Evolutionary conservation across 2,797 vertebrate genomes (phyloP), one percentile per base, ranked within the genome.

Genomic region (Otolemur crassicaudatus): DNA sequence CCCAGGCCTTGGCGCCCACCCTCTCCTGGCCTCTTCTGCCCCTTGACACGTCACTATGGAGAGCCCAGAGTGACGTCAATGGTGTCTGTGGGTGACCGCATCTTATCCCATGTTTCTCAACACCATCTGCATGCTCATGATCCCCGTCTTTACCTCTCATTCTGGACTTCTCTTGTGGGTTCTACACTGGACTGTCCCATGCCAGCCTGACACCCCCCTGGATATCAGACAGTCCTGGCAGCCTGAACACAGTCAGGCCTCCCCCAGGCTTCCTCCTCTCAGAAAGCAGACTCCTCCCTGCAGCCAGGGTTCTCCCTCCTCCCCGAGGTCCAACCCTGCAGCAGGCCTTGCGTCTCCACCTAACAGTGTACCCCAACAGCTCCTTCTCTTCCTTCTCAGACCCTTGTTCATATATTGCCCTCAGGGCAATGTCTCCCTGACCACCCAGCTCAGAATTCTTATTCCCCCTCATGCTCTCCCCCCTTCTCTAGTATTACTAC

Each of bases 341-440:
- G 70, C 3, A 22, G 4, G 0, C 4, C 65, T 10, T 7, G 6
- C 0, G 16, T 14, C 37, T 16, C 0, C 2, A 12, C 5, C 3
- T 4, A 8, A 37, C 16, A 3, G 13, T 0, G 0, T 7, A 14
- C 14, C 72, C 4, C 3, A n/a, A 6, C 0, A 31, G 61, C 16
- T 16, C 1, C 25, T 34, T n/a, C 63, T 79, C 56, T 58, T 16
- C 49, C 61, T 3, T 7, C 63, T 19, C 12, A 3, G 19, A 53
- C 3, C 34, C 63, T 20, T n/a, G 53, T 14, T 40, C 72, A 23
- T 14, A 20, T 0, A 3, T 73, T 31, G 29, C 11, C 34, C 37
- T 83, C 56, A 43, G 22, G 40, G n/a, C 13, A 49, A 25, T 4
- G 34, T 27, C 16, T 60, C 58, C 1, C 53, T 19, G 58, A 49